Evolutionary conservation across 2,888 invertebrate species (phyloP), one percentile per base, ranked within the genome.

Genomic region (Aporophyla lueneburgensis): DNA sequence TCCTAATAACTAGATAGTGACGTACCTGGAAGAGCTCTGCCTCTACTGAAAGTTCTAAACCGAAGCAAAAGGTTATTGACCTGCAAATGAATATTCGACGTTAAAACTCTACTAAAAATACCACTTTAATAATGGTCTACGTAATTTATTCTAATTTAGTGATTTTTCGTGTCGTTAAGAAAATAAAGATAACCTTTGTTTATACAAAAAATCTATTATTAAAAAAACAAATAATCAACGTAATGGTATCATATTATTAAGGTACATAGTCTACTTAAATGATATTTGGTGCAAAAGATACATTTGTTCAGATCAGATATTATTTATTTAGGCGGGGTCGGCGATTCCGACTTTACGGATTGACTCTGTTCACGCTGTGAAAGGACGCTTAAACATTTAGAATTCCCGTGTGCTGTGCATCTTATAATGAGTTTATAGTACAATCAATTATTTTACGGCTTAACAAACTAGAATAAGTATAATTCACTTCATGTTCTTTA

Each of bases 241-340:
- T 27, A 69, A 69, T 61, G 69, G 21, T 21, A 54, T 46, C 51
- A 63, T 46, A 63, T 24, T 53, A 56, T 67, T 67, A 56, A 61
- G 27, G 19, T 1, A 74, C 56, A n/a, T 10, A 24, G 49, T 69
- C 58, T 75, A 75, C 58, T 65, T 65, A 54, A 65, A 75, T 69
- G 19, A 59, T 76, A 68, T 79, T 56, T 9, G 40, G 69, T 19
- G 54, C 40, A 59, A 71, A 71, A 63, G 67, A 76, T 67, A 82
- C 56, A 63, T 82, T 78, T 83, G 81, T 83, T 78, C 69, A 53
- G 72, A 49, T 78, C 53, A 43, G 40, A 71, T 73, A 70, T 82
- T 77, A 84, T 83, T 81, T 81, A 81, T 81, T 81, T 81, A 81
- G 79, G 84, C 53, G 16, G 65, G 66, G 58, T 71, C 68, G 62